phyloP scores from a whole-genome alignment of 2,113 vertebrate genomes.

The Malurus melanocephalus region DNA sequence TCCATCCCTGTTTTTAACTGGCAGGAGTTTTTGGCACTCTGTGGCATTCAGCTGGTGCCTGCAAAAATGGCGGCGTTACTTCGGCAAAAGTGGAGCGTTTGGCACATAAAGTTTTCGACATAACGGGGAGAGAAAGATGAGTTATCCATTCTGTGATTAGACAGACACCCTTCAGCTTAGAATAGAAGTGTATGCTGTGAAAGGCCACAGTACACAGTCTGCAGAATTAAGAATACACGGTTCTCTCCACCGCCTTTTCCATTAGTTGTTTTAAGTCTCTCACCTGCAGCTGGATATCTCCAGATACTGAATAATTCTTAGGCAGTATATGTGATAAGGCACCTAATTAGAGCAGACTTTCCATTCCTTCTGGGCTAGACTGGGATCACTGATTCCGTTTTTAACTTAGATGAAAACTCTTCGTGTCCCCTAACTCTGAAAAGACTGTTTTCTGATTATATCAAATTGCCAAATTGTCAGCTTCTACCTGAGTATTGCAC shows the following conservation, averaged over 20 bases:
- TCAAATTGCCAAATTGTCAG: neutral
- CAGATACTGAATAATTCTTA: neutral
- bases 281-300: neutral
- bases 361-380: neutral
- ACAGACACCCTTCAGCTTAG: neutral
- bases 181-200: neutral
- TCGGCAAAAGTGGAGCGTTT: neutral
- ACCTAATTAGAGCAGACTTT: neutral
- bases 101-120: neutral
- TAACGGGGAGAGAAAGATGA: neutral
- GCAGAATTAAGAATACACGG: neutral
- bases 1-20: neutral
- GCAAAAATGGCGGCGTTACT: neutral
- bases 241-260: neutral
- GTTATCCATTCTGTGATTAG: neutral
- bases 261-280: neutral
- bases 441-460: neutral
- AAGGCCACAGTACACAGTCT: neutral
- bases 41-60: neutral
- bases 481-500: neutral
- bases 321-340: rapidly evolving
- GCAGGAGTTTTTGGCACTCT: neutral
- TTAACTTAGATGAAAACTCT: neutral
- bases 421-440: neutral
- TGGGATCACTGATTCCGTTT: neutral